Percentiles rank a stretch among this genome's conserved stretches.
These are phyloP conservation scores for Stercorarius parasiticus DNA, from an alignment of 2,113 vertebrate species.

Conservation along the genomic window DNA sequence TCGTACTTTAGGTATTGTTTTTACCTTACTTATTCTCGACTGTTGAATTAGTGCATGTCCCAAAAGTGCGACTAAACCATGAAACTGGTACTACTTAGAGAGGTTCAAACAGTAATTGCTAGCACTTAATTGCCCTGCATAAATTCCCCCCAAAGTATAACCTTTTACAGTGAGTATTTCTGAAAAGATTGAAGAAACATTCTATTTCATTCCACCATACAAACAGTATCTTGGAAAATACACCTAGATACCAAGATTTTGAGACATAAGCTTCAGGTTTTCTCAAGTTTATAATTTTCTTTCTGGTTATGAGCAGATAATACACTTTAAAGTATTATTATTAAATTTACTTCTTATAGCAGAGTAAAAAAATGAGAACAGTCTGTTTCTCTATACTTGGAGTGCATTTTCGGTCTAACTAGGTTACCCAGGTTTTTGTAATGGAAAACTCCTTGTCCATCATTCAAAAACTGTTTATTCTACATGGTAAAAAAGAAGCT, in stretches of 20 bases:
- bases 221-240: background rate
- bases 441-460: background rate
- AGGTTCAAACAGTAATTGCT: background rate
- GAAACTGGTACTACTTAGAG: background rate
- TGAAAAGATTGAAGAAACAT: background rate
- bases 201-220: background rate
- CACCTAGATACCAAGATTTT: background rate
- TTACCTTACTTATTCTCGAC: background rate
- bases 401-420: background rate
- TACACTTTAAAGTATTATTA: background rate
- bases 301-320: background rate
- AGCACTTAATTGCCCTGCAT: background rate
- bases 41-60: background rate
- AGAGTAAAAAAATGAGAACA: background rate
- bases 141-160: background rate
- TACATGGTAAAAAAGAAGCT: background rate
- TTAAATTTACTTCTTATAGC: background rate
- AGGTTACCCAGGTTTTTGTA: background rate
- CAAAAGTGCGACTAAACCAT: background rate
- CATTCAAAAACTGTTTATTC: background rate
- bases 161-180: background rate
- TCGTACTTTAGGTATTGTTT: background rate
- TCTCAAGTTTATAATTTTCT: background rate
- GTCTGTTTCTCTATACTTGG: background rate
- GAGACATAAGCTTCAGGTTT: background rate